Percentiles rank a stretch among this genome's conserved stretches.
Evolutionary conservation across 2,888 invertebrate genomes (phyloP).

Genomic region (Rhopalosiphum nymphaeae): DNA sequence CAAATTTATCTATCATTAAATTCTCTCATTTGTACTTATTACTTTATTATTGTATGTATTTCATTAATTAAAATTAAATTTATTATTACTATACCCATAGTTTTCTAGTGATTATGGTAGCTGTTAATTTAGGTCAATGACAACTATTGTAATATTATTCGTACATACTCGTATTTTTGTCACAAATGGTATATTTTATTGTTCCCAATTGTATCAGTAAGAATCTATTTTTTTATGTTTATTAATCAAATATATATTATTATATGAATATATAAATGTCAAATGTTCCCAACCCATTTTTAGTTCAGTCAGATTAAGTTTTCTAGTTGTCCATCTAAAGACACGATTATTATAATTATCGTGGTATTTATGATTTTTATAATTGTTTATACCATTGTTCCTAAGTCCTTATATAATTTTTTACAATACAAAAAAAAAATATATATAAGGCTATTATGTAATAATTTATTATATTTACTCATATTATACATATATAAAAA

Average conservation of each 20-base stretch:
- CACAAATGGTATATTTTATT: not conserved
- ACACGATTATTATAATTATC: not conserved
- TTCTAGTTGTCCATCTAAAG: not conserved
- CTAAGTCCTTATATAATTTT: too few relatives aligned
- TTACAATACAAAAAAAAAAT: too few relatives aligned
- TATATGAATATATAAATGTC: not conserved
- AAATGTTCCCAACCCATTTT: not conserved
- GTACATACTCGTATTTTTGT: not conserved
- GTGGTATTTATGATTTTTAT: not conserved
- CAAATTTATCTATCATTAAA: not conserved
- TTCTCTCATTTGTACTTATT: not conserved
- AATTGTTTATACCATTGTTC: not conserved
- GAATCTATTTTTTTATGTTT: not conserved
- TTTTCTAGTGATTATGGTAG: not conserved
- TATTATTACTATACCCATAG: not conserved
- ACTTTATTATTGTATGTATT: not conserved
- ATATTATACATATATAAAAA: too few relatives aligned
- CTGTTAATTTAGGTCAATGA: not conserved
- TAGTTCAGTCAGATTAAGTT: not conserved
- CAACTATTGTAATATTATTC: not conserved
- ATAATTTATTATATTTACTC: too few relatives aligned
- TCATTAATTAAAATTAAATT: not conserved
- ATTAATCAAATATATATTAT: not conserved
- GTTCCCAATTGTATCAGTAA: too few relatives aligned
- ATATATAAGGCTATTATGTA: too few relatives aligned